phyloP scores from a whole-genome alignment of 2,113 vertebrate genomes.

The Chaetops frenatus region DNA sequence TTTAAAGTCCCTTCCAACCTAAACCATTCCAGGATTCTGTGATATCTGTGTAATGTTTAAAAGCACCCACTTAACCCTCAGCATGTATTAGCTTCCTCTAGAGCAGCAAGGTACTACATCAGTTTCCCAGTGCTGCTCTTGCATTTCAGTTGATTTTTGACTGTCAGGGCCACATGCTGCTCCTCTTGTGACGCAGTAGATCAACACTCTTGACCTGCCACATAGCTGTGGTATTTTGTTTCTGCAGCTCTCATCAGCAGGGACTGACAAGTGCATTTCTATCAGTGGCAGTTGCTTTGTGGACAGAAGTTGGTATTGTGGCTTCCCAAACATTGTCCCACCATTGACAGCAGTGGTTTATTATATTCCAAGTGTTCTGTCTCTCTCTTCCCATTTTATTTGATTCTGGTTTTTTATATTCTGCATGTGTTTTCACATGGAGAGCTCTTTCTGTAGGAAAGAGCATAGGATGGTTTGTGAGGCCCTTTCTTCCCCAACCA shows the following conservation, averaged over 20 bases:
- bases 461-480: background rate
- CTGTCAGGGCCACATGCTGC: conserved; percentile 2
- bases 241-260: background rate
- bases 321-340: background rate
- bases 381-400: background rate
- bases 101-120: background rate
- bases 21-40: background rate
- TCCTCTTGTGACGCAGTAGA: background rate
- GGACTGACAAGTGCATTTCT: background rate
- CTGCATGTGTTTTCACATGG: background rate
- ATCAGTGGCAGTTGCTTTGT: background rate
- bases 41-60: background rate
- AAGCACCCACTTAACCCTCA: background rate
- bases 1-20: background rate
- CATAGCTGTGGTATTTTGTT: background rate
- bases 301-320: background rate
- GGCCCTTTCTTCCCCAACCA: background rate
- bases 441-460: background rate
- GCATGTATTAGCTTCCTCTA: background rate
- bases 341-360: background rate
- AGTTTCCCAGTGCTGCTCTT: background rate
- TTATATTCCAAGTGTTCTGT: background rate
- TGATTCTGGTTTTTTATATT: background rate
- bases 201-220: background rate
- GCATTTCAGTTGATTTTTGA: background rate